Evolutionary conservation across 2,888 invertebrate genomes (phyloP).

Genomic region (Prenolepis imparis): DNA sequence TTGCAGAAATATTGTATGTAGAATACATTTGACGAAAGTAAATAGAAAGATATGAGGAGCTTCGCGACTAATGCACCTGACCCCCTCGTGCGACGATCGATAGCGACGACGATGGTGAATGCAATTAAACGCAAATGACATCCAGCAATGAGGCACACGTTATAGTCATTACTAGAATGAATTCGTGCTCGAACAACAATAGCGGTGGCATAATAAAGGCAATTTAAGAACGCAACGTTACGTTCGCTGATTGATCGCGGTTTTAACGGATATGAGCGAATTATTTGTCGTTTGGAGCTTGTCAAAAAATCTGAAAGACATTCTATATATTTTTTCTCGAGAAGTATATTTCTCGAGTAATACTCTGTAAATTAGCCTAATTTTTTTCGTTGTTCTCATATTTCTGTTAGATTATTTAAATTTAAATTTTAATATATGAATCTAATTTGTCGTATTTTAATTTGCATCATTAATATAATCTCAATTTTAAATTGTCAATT

Average conservation of each 20-base stretch:
- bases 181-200: conserved; percentile 61
- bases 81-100: conserved; percentile 68
- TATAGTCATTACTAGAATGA: conserved; percentile 59
- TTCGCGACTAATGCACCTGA: conserved; percentile 69
- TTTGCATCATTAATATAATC: background rate
- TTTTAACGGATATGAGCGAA: conserved; percentile 36
- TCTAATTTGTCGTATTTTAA: background rate
- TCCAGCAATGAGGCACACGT: conserved; percentile 57
- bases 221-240: conserved; percentile 63
- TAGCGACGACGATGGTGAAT: conserved; percentile 61
- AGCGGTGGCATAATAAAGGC: conserved; percentile 52
- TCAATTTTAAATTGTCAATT: background rate
- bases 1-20: conserved; percentile 22
- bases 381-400: background rate
- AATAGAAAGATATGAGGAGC: conserved; percentile 35
- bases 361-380: background rate
- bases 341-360: background rate
- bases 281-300: conserved; percentile 39
- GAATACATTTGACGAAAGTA: conserved; percentile 34
- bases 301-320: background rate
- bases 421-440: conserved; percentile 8
- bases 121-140: conserved; percentile 73
- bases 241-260: conserved; percentile 58
- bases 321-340: conserved; percentile 1
- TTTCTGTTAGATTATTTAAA: background rate